Evolutionary conservation across 2,797 vertebrate genomes (phyloP).

Genomic region (Myoxocephalus aenaeus): DNA sequence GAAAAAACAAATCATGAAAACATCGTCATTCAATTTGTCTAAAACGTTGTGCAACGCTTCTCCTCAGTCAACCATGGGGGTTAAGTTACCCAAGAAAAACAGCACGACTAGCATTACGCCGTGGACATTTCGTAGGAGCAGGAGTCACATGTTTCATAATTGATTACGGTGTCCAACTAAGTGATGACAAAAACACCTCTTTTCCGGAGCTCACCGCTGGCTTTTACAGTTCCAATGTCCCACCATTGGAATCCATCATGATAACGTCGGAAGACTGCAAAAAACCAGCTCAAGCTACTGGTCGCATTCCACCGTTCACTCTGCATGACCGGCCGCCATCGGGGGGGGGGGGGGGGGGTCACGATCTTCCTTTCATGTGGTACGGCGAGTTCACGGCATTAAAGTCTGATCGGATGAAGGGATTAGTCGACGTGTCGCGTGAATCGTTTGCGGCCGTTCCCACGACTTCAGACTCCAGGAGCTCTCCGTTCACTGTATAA

Average conservation of each 20-base stretch:
- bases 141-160: constrained; percentile 26
- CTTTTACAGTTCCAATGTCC: constrained; percentile 15
- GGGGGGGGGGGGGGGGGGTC: background rate
- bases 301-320: background rate
- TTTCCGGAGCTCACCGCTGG: background rate
- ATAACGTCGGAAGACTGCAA: background rate
- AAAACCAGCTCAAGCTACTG: background rate
- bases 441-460: constrained; percentile 23
- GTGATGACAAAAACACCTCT: constrained; percentile 23
- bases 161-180: constrained; percentile 16
- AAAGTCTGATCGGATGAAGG: constrained; percentile 37
- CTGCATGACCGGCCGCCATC: background rate
- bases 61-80: background rate
- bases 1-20: too few relatives aligned
- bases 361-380: constrained; percentile 3
- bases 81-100: constrained; percentile 14
- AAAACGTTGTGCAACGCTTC: constrained; percentile 1
- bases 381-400: constrained; percentile 17
- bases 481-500: constrained; percentile 1
- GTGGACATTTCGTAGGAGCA: constrained; percentile 23
- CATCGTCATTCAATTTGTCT: background rate
- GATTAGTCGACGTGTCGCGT: constrained; percentile 60
- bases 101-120: constrained; percentile 21
- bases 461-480: constrained; percentile 55
- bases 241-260: background rate